Percentiles rank a stretch among this genome's conserved stretches.
These are phyloP conservation scores for Nothocercus nigrocapillus DNA, from an alignment of 2,113 vertebrate genomes.

Conservation along the genomic window DNA sequence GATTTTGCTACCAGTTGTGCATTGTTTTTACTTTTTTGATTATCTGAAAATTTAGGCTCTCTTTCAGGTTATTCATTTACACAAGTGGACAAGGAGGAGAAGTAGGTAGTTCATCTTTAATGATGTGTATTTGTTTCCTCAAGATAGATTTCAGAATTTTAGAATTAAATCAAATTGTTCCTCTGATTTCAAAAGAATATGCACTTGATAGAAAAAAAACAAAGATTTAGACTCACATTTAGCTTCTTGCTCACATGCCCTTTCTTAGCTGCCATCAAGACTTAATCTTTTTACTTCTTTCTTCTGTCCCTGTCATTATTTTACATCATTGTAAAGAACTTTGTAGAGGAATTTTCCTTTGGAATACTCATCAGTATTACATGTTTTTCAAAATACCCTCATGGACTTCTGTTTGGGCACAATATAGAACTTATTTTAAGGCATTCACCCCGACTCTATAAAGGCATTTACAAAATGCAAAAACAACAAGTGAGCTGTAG, in stretches of 20 bases:
- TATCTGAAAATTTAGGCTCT: neutral
- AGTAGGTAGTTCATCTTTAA: neutral
- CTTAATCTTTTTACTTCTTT: neutral
- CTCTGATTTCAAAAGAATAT: neutral
- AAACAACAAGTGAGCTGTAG: neutral
- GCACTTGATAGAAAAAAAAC: neutral
- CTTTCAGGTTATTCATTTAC: neutral
- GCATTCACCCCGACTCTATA: neutral
- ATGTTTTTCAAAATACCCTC: neutral
- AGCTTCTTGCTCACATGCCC: neutral
- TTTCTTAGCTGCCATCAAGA: neutral
- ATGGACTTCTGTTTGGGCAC: neutral
- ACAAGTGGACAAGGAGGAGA: neutral
- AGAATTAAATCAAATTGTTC: neutral
- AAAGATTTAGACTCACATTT: neutral
- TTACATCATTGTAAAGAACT: neutral
- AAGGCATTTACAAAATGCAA: neutral
- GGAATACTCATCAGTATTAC: neutral
- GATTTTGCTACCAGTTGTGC: neutral
- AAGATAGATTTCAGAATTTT: neutral
- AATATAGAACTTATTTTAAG: neutral
- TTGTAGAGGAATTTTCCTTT: neutral
- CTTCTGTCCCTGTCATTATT: neutral
- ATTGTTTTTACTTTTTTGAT: neutral
- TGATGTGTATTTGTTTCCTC: neutral